These are phyloP conservation scores for Plagodis dolabraria DNA, from an alignment of 2,888 invertebrate genomes.

Conservation along the genomic window DNA sequence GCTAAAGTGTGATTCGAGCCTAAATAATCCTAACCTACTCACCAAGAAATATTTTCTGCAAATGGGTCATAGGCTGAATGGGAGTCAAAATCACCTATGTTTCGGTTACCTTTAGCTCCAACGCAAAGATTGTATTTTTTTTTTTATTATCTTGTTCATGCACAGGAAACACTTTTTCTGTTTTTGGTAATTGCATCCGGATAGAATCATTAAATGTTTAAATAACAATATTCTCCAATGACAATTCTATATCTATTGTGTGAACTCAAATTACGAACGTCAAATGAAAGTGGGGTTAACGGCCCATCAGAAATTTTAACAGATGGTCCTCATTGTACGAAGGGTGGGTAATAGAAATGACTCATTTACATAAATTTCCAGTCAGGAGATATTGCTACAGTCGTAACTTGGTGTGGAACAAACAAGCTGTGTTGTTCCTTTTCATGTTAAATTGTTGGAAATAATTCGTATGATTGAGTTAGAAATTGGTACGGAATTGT, in stretches of 20 bases:
- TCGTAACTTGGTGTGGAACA: constrained; percentile 23
- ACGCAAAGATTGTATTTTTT: too few species aligned
- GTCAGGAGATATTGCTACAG: constrained; percentile 25
- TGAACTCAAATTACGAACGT: constrained; percentile 27
- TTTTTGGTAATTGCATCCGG: too few species aligned
- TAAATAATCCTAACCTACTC: too few species aligned
- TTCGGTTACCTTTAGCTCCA: too few species aligned
- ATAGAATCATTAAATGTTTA: not conserved
- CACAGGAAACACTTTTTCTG: too few species aligned
- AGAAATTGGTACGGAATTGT: not conserved
- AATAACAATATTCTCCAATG: constrained; percentile 13
- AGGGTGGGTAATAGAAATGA: constrained; percentile 33
- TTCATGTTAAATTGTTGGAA: not conserved
- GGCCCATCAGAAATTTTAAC: constrained; percentile 38
- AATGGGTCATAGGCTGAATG: too few species aligned
- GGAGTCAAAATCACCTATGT: too few species aligned
- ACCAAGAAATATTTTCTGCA: too few species aligned
- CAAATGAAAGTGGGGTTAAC: constrained; percentile 40
- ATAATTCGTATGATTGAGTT: not conserved
- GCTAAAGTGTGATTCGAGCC: too few species aligned
- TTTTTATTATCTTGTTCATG: too few species aligned
- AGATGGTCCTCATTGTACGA: constrained; percentile 33
- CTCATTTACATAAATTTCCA: constrained; percentile 28
- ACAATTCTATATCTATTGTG: constrained; percentile 18
- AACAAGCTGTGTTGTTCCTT: constrained; percentile 16